phyloP scores from a whole-genome alignment of 2,113 vertebrate genomes.

The Colinus virginianus region DNA sequence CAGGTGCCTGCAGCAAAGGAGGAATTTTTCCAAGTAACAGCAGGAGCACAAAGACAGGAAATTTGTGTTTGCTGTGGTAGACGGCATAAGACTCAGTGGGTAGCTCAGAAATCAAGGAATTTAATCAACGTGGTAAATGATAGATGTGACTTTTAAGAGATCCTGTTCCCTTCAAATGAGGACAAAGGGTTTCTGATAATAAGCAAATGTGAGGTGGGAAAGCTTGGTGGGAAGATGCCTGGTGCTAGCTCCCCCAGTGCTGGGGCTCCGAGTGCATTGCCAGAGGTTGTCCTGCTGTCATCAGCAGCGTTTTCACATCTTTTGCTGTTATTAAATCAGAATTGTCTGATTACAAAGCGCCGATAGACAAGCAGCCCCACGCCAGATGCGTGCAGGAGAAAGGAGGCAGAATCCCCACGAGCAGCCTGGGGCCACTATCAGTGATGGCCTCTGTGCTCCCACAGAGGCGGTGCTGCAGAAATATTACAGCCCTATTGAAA shows the following conservation, averaged over 20 bases:
- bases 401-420: not conserved
- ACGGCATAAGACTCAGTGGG: not conserved
- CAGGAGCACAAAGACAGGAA: not conserved
- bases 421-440: not conserved
- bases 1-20: not conserved
- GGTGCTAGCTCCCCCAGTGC: not conserved
- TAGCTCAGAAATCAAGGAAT: not conserved
- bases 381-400: not conserved
- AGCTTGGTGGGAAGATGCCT: not conserved
- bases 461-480: not conserved
- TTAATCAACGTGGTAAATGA: not conserved
- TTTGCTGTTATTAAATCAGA: not conserved
- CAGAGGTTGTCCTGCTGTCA: not conserved
- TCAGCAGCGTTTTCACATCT: not conserved
- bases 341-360: constrained; percentile 25
- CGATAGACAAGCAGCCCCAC: not conserved
- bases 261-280: not conserved
- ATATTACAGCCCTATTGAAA: not conserved
- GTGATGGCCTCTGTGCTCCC: not conserved
- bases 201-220: not conserved
- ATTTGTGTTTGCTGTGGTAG: constrained; percentile 4
- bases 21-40: constrained; percentile 7
- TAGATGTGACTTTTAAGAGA: fast-evolving
- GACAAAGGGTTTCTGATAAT: not conserved
- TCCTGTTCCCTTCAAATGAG: not conserved